Percentiles rank a stretch among this genome's conserved stretches.
phyloP scores from a whole-genome alignment of 2,888 invertebrate genomes.

The Cyrtodaria siliqua region DNA sequence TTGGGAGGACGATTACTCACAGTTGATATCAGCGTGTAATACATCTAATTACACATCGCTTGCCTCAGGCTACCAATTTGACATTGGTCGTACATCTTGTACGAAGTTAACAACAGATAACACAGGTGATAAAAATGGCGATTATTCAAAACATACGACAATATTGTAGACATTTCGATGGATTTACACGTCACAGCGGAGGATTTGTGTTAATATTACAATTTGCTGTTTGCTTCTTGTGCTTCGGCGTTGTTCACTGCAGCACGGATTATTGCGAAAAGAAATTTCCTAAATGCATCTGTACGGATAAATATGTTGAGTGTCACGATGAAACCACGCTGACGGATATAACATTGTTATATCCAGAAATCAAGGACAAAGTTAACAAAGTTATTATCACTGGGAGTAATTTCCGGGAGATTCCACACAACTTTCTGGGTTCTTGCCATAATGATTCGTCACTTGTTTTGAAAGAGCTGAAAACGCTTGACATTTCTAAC shows the following conservation, averaged over 20 bases:
- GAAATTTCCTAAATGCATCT: constrained; percentile 33
- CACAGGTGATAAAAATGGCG: constrained; percentile 55
- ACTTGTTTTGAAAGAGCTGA: constrained; percentile 37
- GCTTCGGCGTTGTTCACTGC: neutral
- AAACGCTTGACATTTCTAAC: constrained; percentile 52
- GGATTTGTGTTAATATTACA: neutral
- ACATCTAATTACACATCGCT: no score
- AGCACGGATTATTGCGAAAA: neutral
- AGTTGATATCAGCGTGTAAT: no score
- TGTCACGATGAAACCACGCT: constrained; percentile 38
- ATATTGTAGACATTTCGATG: constrained; percentile 11
- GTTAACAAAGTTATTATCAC: constrained; percentile 51
- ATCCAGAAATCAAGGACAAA: constrained; percentile 41
- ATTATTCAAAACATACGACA: constrained; percentile 35
- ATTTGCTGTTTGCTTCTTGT: neutral
- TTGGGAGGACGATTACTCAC: no score
- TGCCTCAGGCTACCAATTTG: no score
- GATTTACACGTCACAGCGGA: neutral
- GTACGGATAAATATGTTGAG: constrained; percentile 37
- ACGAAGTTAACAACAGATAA: no score
- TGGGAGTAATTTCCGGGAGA: constrained; percentile 57
- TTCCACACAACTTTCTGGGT: constrained; percentile 66
- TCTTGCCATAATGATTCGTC: constrained; percentile 46
- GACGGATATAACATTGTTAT: neutral
- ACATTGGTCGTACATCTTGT: no score